A percentile compares a stretch with the other conserved stretches of the same genome.
These are phyloP conservation scores for Hyles vespertilio DNA, from an alignment of 1,140 invertebrate genomes.

Conservation along the genomic window DNA sequence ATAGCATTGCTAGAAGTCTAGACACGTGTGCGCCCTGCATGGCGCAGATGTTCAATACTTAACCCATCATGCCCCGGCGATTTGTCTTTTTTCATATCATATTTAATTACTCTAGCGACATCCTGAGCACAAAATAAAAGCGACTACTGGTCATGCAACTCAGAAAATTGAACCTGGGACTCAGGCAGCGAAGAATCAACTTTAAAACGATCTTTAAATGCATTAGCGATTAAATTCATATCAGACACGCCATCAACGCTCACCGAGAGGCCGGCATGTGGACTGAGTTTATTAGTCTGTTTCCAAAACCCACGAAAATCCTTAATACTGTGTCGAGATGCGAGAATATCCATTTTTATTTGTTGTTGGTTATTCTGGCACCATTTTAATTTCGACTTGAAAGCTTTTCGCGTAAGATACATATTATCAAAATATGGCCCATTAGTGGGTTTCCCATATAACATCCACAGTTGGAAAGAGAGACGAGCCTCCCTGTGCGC, in stretches of 20 bases:
- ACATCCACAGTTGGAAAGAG: constrained; percentile 7
- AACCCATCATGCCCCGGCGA: too few relatives aligned
- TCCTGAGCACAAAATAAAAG: too few relatives aligned
- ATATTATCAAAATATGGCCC: constrained; percentile 12
- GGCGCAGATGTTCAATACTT: too few relatives aligned
- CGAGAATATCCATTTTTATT: constrained; percentile 12
- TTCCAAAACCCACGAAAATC: constrained; percentile 11
- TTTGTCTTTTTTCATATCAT: too few relatives aligned
- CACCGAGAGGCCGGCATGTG: constrained; percentile 4
- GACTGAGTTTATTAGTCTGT: constrained; percentile 8
- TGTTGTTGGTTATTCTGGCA: too few relatives aligned
- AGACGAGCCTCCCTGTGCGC: constrained; percentile 14
- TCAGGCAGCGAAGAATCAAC: background rate
- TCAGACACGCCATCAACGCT: constrained; percentile 12
- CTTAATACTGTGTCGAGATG: background rate
- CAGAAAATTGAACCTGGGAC: too few relatives aligned
- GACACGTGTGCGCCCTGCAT: too few relatives aligned
- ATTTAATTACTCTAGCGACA: too few relatives aligned
- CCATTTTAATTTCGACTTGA: constrained; percentile 15
- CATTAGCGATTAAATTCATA: constrained; percentile 5
- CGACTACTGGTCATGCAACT: too few relatives aligned
- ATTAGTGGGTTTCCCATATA: constrained; percentile 1
- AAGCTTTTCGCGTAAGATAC: constrained; percentile 8
- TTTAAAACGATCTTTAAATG: too few relatives aligned
- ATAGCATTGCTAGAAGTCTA: too few relatives aligned